These are phyloP conservation scores for Pristionchus maxplancki DNA, from an alignment of 2,888 invertebrate species.

Conservation along the genomic window DNA sequence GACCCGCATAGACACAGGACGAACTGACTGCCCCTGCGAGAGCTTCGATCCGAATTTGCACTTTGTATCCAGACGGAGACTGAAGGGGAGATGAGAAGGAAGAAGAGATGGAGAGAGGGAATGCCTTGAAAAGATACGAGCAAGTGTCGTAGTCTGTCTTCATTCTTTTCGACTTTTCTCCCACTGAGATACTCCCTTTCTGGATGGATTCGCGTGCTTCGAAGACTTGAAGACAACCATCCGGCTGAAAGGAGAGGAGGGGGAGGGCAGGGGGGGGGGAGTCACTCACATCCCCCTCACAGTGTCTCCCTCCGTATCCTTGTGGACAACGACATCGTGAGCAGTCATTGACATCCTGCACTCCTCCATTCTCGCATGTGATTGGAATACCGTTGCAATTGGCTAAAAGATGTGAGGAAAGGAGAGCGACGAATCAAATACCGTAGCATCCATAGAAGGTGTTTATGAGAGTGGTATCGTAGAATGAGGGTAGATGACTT, in stretches of 20 bases:
- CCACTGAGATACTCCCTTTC: not conserved
- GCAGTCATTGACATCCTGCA: conserved; percentile 39
- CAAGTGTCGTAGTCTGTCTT: conserved; percentile 16
- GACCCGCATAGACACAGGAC: conserved; percentile 27
- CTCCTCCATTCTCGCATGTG: conserved; percentile 14
- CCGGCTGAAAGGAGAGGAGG: conserved; percentile 1
- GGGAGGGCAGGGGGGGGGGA: not conserved
- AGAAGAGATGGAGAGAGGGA: not conserved
- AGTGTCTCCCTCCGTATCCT: conserved; percentile 33
- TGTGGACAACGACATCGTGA: conserved; percentile 19
- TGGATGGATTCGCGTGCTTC: not conserved
- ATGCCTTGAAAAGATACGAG: not conserved
- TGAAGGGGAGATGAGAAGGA: not conserved
- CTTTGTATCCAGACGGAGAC: not conserved
- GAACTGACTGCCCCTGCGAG: conserved; percentile 7
- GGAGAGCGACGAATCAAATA: not conserved
- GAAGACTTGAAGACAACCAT: conserved; percentile 22
- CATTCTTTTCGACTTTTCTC: not conserved
- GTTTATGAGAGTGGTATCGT: conserved; percentile 23
- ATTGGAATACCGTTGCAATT: not conserved
- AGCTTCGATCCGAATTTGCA: not conserved
- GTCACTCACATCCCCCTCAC: not conserved
- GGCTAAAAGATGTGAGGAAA: not conserved
- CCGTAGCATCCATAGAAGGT: conserved; percentile 30
- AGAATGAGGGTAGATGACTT: conserved; percentile 29